Evolutionary conservation across 2,113 vertebrate species (phyloP), one percentile per base, ranked within the genome.

Genomic region (Clarias magur): DNA sequence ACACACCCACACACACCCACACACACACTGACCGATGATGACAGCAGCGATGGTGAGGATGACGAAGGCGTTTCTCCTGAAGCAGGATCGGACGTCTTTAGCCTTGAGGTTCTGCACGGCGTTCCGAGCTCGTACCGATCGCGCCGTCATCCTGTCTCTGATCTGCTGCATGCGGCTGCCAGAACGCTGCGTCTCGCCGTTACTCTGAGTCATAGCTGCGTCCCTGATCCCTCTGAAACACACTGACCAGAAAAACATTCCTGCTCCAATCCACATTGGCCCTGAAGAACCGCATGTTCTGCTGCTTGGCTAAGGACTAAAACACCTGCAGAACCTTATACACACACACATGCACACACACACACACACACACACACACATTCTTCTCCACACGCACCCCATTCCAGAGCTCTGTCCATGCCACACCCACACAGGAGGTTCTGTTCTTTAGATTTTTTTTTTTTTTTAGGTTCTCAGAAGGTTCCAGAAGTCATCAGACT

Each of bases 41-140:
- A 99, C 98, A 3, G 97, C 98, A 10, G 93, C 89, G n/a, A 99
- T 56, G 0, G 98, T 99, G 89, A 99, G 95, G 70, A 99, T 94
- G 86, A 99, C 98, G 92, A 99, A 99, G 83, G 97, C 96, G 91
- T 99, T 99, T 93, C 94, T 95, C 72, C 94, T 91, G 83, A 98
- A 93, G 93, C 95, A 99, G 91, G 93, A 93, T 91, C 96, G 97
- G 83, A 99, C 93, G 70, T 97, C 96, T 1, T 96, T 93, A 86
- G 94, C 96, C 9, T 93, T 96, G 92, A 99, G 95, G 94, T 92
- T 97, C 87, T 97, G 94, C 72, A 98, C 94, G 91, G 94, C 97
- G 93, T 96, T 97, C 91, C 95, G 97, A 6, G 97, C 97, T 91
- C 93, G 87, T 81, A 95, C 92, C 0, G 97, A 96, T 87, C 96